These are phyloP conservation scores for Apis dorsata DNA, from an alignment of 1,140 invertebrate species.

Conservation along the genomic window DNA sequence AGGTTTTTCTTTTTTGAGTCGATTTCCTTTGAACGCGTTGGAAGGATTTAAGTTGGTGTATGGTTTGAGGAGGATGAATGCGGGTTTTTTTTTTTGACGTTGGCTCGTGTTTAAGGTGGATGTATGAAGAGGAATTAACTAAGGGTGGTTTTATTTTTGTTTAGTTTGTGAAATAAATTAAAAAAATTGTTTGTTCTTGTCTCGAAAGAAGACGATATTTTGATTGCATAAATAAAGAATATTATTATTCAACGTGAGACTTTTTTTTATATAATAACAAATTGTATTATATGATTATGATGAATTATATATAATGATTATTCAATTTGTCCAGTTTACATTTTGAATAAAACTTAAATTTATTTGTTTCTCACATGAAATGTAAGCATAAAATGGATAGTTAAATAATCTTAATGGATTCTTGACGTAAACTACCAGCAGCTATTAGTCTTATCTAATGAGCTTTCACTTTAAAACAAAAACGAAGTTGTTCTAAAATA, in stretches of 20 bases:
- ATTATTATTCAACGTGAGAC: too few relatives aligned
- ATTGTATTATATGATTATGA: too few relatives aligned
- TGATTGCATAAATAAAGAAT: too few relatives aligned
- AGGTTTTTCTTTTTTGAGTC: background rate
- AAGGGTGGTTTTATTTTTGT: too few relatives aligned
- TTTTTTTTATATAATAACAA: too few relatives aligned
- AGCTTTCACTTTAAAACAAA: conserved; percentile 12
- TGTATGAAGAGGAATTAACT: background rate
- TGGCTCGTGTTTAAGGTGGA: background rate
- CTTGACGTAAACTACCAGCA: background rate
- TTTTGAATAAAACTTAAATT: too few relatives aligned
- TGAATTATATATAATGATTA: too few relatives aligned
- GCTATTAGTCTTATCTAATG: conserved; percentile 1
- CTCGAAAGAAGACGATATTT: background rate
- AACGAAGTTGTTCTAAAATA: background rate
- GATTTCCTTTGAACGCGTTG: too few relatives aligned
- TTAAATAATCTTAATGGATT: background rate
- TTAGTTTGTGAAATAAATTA: too few relatives aligned
- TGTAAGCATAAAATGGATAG: background rate
- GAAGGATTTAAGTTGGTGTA: too few relatives aligned
- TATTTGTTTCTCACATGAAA: background rate
- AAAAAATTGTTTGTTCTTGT: background rate
- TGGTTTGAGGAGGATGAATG: too few relatives aligned
- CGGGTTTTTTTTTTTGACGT: background rate
- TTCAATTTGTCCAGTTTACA: too few relatives aligned